Conservation (phyloP, 2,888 invertebrate genomes). For the Dryadula phaetusa region DNA sequence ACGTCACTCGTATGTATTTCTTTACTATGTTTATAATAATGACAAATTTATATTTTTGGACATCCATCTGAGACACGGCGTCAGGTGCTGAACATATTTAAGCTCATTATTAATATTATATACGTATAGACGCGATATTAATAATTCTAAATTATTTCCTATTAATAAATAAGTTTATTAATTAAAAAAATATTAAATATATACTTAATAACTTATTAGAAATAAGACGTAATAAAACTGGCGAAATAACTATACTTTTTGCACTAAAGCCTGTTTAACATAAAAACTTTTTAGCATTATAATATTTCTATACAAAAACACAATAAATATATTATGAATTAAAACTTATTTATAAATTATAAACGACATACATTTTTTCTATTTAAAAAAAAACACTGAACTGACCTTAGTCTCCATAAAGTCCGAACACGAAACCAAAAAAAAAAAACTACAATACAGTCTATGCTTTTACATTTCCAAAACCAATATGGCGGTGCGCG, state of each 20-base stretch:
- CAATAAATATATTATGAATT: background rate
- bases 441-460: slow-evolving; percentile 29
- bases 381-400: slow-evolving; percentile 33
- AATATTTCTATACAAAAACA: background rate
- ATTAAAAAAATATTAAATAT: background rate
- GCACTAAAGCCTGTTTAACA: background rate
- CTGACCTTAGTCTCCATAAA: slow-evolving; percentile 44
- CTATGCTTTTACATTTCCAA: slow-evolving; percentile 45
- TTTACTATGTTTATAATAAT: slow-evolving; percentile 21
- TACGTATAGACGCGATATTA: background rate
- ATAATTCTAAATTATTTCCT: background rate
- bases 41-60: slow-evolving; percentile 26
- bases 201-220: background rate
- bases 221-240: background rate
- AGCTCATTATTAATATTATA: background rate
- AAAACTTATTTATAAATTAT: background rate
- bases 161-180: background rate
- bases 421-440: slow-evolving; percentile 48
- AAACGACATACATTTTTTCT: background rate
- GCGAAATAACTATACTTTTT: background rate
- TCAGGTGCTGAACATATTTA: slow-evolving; percentile 20
- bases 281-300: background rate
- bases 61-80: slow-evolving; percentile 3
- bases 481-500: slow-evolving; percentile 50
- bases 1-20: slow-evolving; percentile 13